A percentile compares a stretch with the other conserved stretches of the same genome.
phyloP scores from a whole-genome alignment of 2,797 vertebrate species.

The Pteropus rufus region DNA sequence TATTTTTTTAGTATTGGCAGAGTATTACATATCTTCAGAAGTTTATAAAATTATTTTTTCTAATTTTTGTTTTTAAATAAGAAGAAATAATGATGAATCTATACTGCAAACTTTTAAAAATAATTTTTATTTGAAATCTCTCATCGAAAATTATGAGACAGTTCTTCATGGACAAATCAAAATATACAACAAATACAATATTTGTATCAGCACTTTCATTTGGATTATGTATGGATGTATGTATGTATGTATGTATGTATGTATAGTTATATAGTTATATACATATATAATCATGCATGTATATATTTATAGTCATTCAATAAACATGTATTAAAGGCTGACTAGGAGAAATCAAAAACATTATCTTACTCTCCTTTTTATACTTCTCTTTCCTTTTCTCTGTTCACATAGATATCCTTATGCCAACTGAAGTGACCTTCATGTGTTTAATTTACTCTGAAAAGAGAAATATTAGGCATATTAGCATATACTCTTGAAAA shows the following conservation, averaged over 20 bases:
- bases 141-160: background rate
- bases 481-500: background rate
- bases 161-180: background rate
- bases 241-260: background rate
- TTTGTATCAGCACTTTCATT: background rate
- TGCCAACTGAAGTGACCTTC: background rate
- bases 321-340: background rate
- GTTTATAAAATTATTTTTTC: background rate
- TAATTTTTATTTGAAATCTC: slow-evolving; percentile 23
- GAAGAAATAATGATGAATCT: background rate
- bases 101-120: background rate
- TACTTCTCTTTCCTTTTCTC: background rate
- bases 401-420: background rate
- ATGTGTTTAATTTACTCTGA: background rate
- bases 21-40: background rate
- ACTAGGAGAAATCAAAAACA: background rate
- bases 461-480: background rate
- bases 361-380: background rate
- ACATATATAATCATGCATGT: background rate
- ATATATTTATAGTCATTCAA: background rate
- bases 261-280: background rate
- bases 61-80: background rate
- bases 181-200: background rate
- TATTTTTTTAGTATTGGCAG: background rate
- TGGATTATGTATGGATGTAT: background rate